Evolutionary conservation across 2,113 vertebrate species (phyloP).

Genomic region (Pandion haliaetus): DNA sequence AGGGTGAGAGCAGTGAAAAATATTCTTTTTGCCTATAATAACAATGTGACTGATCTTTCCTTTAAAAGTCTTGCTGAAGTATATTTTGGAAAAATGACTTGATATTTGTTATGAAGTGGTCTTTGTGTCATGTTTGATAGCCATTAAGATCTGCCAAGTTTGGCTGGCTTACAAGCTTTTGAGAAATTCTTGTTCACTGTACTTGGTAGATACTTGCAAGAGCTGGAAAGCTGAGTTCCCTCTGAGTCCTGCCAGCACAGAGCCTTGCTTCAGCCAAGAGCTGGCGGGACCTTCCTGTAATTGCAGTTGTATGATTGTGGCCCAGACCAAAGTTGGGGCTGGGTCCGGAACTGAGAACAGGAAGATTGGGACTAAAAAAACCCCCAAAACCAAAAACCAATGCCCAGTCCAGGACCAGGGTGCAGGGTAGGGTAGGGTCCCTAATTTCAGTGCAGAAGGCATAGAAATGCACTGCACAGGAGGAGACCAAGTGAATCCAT

Average conservation of each 20-base stretch:
- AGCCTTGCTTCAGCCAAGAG: background rate
- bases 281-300: background rate
- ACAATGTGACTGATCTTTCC: background rate
- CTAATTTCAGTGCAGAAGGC: background rate
- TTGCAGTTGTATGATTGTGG: background rate
- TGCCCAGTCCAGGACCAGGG: background rate
- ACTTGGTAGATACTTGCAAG: background rate
- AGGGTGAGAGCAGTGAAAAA: background rate
- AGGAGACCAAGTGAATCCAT: background rate
- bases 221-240: background rate
- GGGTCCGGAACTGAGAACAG: background rate
- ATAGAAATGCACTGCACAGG: background rate
- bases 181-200: background rate
- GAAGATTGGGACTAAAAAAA: background rate
- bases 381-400: too few species aligned
- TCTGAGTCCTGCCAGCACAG: background rate
- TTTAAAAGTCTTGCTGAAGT: background rate
- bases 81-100: background rate
- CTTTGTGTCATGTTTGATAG: background rate
- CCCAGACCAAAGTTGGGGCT: background rate
- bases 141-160: background rate
- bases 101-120: background rate
- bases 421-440: background rate
- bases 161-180: background rate
- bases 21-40: background rate